These are phyloP conservation scores for Paragorgia papillata DNA, from an alignment of 92 coral and sea anemone species.

Conservation along the genomic window DNA sequence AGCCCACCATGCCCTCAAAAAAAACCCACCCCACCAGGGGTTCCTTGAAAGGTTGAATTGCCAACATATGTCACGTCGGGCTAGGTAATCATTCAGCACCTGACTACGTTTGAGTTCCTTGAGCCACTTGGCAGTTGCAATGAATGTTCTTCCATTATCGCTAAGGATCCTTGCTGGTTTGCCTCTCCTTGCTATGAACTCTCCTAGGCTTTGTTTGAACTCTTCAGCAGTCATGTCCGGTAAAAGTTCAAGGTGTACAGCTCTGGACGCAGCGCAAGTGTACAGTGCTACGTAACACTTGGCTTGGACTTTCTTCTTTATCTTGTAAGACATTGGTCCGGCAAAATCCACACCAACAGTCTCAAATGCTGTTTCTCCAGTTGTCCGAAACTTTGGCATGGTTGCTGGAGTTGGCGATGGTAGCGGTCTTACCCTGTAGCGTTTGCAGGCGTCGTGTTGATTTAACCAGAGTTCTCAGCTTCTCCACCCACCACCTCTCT, in stretches of 20 bases:
- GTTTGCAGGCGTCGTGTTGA: constrained; percentile 48
- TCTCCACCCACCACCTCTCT: constrained; percentile 51
- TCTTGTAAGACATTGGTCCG: neutral
- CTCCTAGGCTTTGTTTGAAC: constrained; percentile 14
- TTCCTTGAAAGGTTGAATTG: constrained; percentile 52
- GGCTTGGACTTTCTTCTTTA: neutral
- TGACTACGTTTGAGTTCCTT: constrained; percentile 23
- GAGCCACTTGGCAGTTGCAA: constrained; percentile 41
- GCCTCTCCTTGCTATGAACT: neutral
- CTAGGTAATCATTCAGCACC: constrained; percentile 41
- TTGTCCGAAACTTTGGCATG: constrained; percentile 31
- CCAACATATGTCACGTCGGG: constrained; percentile 31
- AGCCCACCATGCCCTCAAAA: constrained; percentile 30
- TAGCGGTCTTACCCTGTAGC: constrained; percentile 41
- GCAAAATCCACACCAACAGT: constrained; percentile 1
- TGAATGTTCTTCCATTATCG: constrained; percentile 39
- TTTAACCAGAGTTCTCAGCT: constrained; percentile 50
- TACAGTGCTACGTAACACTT: neutral
- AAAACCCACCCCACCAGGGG: constrained; percentile 58
- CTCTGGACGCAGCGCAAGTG: constrained; percentile 1
- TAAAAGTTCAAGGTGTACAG: neutral
- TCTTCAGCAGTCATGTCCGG: neutral
- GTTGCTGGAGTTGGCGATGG: constrained; percentile 20
- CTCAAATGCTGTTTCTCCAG: neutral
- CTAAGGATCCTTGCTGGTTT: constrained; percentile 28